Evolutionary conservation across 2,797 vertebrate genomes (phyloP).

Genomic region (Melanogrammus aeglefinus): DNA sequence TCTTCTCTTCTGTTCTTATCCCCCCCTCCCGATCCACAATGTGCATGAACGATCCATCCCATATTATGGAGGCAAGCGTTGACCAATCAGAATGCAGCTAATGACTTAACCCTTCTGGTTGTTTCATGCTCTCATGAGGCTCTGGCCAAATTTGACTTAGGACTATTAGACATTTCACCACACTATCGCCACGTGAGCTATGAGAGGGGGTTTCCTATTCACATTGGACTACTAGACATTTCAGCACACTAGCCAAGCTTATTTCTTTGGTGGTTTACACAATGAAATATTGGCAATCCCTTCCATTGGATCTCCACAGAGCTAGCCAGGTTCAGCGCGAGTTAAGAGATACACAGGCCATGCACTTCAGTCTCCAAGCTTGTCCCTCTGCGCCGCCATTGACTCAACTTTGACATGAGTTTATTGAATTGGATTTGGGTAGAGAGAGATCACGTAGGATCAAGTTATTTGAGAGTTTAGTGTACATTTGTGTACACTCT

Average conservation of each 20-base stretch:
- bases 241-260: not conserved
- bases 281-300: conserved; percentile 43
- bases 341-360: conserved; percentile 30
- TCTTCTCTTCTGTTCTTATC: conserved; percentile 28
- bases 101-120: conserved; percentile 22
- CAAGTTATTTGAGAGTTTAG: not conserved
- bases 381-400: not conserved
- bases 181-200: not conserved
- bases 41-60: conserved; percentile 61
- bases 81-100: conserved; percentile 45
- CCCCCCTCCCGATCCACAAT: conserved; percentile 54
- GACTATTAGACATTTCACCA: too few species aligned
- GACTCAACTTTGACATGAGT: not conserved
- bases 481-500: not conserved
- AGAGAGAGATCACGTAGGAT: not conserved
- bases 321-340: conserved; percentile 44
- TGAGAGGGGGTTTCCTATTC: not conserved
- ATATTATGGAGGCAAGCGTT: conserved; percentile 37
- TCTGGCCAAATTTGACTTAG: not conserved
- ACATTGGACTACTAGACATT: not conserved
- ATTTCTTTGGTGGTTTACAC: conserved; percentile 11
- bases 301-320: conserved; percentile 25
- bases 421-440: not conserved
- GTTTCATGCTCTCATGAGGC: not conserved
- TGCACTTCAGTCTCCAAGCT: conserved; percentile 22